Evolutionary conservation across 2,888 invertebrate genomes (phyloP).

Genomic region (Latrodectus hesperus): DNA sequence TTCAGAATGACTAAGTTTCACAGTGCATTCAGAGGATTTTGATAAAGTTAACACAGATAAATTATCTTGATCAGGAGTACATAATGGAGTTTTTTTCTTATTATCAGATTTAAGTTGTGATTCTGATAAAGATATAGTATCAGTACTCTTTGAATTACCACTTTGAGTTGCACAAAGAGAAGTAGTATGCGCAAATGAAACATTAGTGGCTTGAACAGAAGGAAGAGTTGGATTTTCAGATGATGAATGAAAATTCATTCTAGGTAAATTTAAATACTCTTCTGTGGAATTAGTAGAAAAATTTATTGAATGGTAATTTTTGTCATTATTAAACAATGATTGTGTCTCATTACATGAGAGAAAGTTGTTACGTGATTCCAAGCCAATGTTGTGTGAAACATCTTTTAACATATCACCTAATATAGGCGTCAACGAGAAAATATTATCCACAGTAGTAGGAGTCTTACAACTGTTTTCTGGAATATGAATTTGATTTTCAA

Average conservation of each 20-base stretch:
- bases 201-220: conserved; percentile 43
- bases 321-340: conserved; percentile 36
- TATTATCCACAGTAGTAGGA: conserved; percentile 46
- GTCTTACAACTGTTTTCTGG: conserved; percentile 53
- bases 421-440: conserved; percentile 54
- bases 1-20: conserved; percentile 35
- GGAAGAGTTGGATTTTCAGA: conserved; percentile 48
- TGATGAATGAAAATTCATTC: conserved; percentile 49
- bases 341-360: conserved; percentile 47
- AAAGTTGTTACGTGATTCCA: conserved; percentile 45
- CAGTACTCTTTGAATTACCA: conserved; percentile 40
- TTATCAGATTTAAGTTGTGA: conserved; percentile 32
- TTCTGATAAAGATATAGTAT: conserved; percentile 35
- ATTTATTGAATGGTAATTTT: conserved; percentile 48
- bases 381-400: conserved; percentile 44
- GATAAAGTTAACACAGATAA: conserved; percentile 8
- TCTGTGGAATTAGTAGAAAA: conserved; percentile 43
- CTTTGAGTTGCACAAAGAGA: conserved; percentile 60
- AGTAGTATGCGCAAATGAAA: conserved; percentile 54
- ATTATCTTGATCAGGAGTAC: conserved; percentile 1
- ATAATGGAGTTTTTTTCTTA: conserved; percentile 39
- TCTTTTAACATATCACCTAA: conserved; percentile 62
- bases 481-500: conserved; percentile 56
- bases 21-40: conserved; percentile 47
- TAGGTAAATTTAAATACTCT: conserved; percentile 56